Conservation (phyloP, 2,113 vertebrate species). For the Anas platyrhynchos region DNA sequence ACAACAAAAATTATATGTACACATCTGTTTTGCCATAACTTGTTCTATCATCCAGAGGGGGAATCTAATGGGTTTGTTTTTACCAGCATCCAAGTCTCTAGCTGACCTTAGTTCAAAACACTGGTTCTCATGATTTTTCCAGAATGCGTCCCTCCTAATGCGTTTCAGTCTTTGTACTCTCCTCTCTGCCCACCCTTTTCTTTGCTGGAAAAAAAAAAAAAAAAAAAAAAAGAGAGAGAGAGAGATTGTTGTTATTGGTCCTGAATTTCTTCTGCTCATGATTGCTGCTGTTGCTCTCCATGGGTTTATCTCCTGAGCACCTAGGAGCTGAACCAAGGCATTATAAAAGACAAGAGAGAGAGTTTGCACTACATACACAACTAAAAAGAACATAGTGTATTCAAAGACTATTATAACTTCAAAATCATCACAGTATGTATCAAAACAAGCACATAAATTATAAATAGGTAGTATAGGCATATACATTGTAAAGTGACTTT, state of each 20-base stretch:
- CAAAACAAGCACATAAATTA: not conserved
- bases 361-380: not conserved
- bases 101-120: not conserved
- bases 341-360: not conserved
- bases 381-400: not conserved
- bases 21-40: not conserved
- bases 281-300: not conserved
- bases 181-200: not conserved
- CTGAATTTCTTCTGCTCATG: not conserved
- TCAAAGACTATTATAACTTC: not conserved
- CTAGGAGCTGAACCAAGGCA: not conserved
- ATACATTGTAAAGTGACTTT: not conserved
- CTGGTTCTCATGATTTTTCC: not conserved
- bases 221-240: not conserved
- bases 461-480: not conserved
- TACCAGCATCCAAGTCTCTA: not conserved
- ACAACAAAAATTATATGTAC: not conserved
- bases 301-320: not conserved
- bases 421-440: not conserved
- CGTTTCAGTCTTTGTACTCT: not conserved
- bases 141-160: not conserved
- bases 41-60: not conserved
- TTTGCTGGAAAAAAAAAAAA: not conserved
- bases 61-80: not conserved
- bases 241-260: not conserved